Base-by-base conservation (phyloP, 1,140 invertebrate species). In the Latrodectus geometricus region DNA sequence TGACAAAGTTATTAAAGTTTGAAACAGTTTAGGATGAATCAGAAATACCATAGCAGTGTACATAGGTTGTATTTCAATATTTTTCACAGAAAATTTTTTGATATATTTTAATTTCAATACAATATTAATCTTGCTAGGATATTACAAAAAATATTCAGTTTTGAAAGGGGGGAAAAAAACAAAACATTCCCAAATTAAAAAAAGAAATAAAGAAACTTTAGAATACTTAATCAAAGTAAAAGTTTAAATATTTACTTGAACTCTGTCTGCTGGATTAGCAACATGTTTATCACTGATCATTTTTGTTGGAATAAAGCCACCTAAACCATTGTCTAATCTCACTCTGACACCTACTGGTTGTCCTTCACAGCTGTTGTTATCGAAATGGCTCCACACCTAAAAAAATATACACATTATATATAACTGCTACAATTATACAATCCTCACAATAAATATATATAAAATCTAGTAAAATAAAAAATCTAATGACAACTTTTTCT, bases 381-480 rank as follows among this genome's bases (percentile, higher is more conserved):
- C 98, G 92, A 99, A 99, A 92, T 99, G 98, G 92, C 97, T 97
- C 98, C 98, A 99, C 8, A 99, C 94, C 92, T 93, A 89, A 88
- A 87, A 49, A 61, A 1, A 61, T 61, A 14, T 11, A 61, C 3
- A 61, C 3, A 56, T 56, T 56, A 56, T 9, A 69, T 12, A 70
- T n/a, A 21, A 35, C 35, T 35, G 35, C 5, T 35, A 35, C 5
- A 35, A 35, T 35, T 35, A 35, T 35, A 35, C 35, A 3, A 35
- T 35, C 35, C 35, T 35, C 35, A 35, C 35, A 35, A 35, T 35
- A 35, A 1, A 3, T n/a, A n/a, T 1, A 35, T 35, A 35, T 35
- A 3, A 35, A 35, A 35, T n/a, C 23, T 4, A 70, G 9, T 11
- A 70, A 20, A 1, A 5, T 11, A 74, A 48, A 74, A 74, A 48